Conservation (phyloP, 2,113 vertebrate species). For the Psammodynastes pulverulentus region DNA sequence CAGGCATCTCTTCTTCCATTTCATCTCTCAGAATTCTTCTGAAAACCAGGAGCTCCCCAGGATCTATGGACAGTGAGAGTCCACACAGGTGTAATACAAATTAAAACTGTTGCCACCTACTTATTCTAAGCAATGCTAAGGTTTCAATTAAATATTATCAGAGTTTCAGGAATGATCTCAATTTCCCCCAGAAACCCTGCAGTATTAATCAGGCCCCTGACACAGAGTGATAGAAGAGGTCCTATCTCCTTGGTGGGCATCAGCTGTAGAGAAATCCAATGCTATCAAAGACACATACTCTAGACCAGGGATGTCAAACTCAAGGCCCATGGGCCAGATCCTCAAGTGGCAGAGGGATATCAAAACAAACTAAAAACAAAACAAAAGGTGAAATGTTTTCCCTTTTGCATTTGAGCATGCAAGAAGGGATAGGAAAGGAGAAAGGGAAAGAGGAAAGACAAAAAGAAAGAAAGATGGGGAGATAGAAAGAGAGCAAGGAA, state of each 20-base stretch:
- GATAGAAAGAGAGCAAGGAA: no score
- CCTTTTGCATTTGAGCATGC: no score
- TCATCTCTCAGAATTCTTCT: not conserved
- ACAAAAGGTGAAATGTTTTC: no score
- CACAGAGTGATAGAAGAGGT: not conserved
- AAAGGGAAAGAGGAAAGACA: no score
- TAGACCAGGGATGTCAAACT: no score
- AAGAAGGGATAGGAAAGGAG: no score
- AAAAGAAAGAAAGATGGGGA: no score
- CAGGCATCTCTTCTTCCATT: not conserved
- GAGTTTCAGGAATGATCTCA: not conserved
- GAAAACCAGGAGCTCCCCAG: not conserved
- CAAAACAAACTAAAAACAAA: no score
- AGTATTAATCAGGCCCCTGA: not conserved
- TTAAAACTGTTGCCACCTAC: not conserved
- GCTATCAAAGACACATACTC: not conserved
- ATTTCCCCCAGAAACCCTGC: not conserved
- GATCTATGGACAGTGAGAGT: not conserved
- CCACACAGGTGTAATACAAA: not conserved
- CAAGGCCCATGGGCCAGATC: no score
- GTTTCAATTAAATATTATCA: not conserved
- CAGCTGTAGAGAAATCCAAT: not conserved
- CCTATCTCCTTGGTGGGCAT: not conserved
- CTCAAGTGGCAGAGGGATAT: no score
- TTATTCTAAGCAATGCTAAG: not conserved